Conservation (phyloP, 2,113 vertebrate species). For the Corynorhinus townsendii region DNA sequence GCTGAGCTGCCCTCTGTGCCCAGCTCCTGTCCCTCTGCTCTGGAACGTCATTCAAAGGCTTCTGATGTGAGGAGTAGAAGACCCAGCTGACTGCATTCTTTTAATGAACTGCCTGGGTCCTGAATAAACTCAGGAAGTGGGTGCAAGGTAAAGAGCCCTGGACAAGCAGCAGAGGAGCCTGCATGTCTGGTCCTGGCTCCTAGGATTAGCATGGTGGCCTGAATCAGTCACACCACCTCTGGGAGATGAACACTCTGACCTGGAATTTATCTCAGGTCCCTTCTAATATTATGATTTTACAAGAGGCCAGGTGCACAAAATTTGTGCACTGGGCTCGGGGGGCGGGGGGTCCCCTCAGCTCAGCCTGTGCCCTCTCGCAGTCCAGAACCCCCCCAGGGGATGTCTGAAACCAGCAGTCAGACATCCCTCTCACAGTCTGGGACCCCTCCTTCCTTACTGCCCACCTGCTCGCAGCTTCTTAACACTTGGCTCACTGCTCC, state of each 20-base stretch:
- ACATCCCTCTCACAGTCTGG: no score
- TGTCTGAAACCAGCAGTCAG: no score
- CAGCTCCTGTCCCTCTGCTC: background rate
- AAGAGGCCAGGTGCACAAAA: no score
- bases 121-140: background rate
- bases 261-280: background rate
- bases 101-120: background rate
- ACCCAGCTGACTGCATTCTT: background rate
- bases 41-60: background rate
- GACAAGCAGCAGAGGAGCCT: background rate
- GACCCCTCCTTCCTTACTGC: no score
- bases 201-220: background rate
- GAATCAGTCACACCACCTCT: background rate
- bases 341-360: no score
- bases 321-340: no score
- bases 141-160: background rate
- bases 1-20: no score
- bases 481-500: no score
- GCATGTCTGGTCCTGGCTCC: background rate
- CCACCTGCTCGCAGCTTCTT: no score
- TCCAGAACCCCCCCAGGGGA: no score
- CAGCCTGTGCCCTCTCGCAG: no score
- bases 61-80: background rate
- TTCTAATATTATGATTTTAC: background rate
- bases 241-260: background rate